phyloP scores from a whole-genome alignment of 2,888 invertebrate genomes.

The Andrena fulva region DNA sequence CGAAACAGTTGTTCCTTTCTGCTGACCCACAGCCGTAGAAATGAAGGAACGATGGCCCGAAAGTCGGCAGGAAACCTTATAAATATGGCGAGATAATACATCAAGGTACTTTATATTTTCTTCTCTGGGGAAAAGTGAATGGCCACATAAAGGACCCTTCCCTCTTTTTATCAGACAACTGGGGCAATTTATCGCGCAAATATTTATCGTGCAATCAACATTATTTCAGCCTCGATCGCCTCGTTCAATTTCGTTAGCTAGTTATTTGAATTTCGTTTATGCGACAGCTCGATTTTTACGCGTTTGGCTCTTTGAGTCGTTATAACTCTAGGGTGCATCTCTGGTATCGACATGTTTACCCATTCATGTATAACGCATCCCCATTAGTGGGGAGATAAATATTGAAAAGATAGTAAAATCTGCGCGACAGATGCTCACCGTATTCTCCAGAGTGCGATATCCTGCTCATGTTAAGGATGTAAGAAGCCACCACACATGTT shows the following conservation, averaged over 20 bases:
- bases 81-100: conserved; percentile 28
- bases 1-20: conserved; percentile 61
- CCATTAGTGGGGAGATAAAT: not conserved
- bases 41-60: conserved; percentile 93
- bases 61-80: conserved; percentile 91
- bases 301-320: not conserved
- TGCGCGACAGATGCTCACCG: conserved; percentile 81
- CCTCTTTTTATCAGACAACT: not conserved
- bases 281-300: not conserved
- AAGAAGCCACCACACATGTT: conserved; percentile 86
- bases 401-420: not conserved
- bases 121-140: not conserved
- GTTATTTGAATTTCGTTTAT: conserved; percentile 32
- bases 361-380: too few relatives aligned
- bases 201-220: too few relatives aligned
- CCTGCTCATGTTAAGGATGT: conserved; percentile 86
- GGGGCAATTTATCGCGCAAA: not conserved
- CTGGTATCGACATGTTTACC: not conserved
- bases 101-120: not conserved
- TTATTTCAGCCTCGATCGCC: too few relatives aligned
- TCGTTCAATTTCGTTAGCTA: conserved; percentile 10
- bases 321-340: not conserved
- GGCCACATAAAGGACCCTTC: not conserved
- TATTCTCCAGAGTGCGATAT: conserved; percentile 88
- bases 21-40: conserved; percentile 88